Conservation (phyloP, 1,140 invertebrate species). For the Hirudo medicinalis region DNA sequence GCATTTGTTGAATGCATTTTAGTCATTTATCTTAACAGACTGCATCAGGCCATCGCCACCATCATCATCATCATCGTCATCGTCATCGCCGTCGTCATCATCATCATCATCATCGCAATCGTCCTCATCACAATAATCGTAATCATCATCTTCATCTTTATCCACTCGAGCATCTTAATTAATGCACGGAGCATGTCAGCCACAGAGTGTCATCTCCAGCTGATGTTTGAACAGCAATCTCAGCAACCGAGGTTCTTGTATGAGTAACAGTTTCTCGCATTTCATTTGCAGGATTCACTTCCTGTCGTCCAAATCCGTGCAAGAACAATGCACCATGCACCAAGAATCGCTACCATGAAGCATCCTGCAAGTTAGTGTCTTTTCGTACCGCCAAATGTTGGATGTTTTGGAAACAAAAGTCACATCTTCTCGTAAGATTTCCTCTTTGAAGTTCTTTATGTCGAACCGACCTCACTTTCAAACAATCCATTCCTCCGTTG, state of each 20-base stretch:
- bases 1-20: too few relatives aligned
- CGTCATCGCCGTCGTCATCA: neutral
- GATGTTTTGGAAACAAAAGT: too few relatives aligned
- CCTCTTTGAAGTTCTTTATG: too few relatives aligned
- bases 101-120: neutral
- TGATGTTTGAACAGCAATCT: neutral
- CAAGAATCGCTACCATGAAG: neutral
- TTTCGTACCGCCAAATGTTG: too few relatives aligned
- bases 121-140: neutral
- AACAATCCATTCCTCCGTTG: too few relatives aligned
- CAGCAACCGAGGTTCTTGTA: neutral
- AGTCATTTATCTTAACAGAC: neutral
- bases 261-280: neutral
- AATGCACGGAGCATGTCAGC: neutral
- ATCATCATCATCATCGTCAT: constrained; percentile 16
- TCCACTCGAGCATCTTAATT: neutral
- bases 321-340: neutral
- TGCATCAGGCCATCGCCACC: neutral
- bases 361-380: neutral
- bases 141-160: constrained; percentile 6
- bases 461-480: too few relatives aligned
- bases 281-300: neutral
- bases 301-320: constrained; percentile 2
- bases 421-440: too few relatives aligned
- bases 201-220: neutral